phyloP scores from a whole-genome alignment of 2,797 vertebrate genomes.

The Molossus alvarezi region DNA sequence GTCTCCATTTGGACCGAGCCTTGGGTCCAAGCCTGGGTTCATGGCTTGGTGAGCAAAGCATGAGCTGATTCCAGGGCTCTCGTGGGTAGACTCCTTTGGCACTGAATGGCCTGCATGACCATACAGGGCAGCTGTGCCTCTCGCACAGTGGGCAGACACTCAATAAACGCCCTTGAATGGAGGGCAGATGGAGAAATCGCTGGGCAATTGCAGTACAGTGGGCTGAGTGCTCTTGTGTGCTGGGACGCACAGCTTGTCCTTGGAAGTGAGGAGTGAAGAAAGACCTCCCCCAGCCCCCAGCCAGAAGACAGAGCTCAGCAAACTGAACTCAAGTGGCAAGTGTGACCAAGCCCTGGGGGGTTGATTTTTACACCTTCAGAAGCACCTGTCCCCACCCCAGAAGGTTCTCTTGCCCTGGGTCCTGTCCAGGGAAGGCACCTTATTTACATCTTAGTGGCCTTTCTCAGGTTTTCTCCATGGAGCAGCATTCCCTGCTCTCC shows the following conservation, averaged over 20 bases:
- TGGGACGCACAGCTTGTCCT: neutral
- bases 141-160: conserved; percentile 1
- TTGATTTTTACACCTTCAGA: neutral
- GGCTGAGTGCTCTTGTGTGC: neutral
- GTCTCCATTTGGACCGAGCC: neutral
- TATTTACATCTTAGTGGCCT: neutral
- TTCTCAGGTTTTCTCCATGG: neutral
- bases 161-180: neutral
- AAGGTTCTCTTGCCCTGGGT: neutral
- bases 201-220: neutral
- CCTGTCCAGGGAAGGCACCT: neutral
- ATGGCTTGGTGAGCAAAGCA: neutral
- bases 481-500: neutral
- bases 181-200: neutral
- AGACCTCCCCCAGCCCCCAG: neutral
- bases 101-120: neutral
- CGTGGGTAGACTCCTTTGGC: neutral
- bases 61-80: neutral
- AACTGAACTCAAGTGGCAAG: neutral
- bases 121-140: neutral
- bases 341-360: neutral
- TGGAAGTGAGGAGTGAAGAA: neutral
- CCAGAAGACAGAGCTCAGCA: conserved; percentile 28
- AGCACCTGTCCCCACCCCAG: neutral
- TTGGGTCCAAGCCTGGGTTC: neutral